Conservation (phyloP, 2,797 vertebrate genomes). For the Varecia variegata region DNA sequence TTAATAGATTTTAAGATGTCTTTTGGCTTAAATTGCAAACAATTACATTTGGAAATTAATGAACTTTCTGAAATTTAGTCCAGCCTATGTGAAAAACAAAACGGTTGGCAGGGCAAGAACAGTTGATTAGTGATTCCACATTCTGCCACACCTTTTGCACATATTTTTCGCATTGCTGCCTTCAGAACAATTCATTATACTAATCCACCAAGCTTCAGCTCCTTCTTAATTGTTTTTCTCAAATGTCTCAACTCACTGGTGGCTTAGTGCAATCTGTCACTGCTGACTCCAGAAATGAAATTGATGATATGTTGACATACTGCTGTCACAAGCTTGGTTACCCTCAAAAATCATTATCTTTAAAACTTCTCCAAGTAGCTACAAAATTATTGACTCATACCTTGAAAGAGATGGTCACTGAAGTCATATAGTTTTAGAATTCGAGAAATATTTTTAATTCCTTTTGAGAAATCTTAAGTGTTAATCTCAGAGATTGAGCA, state of each 20-base stretch:
- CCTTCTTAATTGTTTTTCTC: slow-evolving; percentile 53
- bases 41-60: neutral
- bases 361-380: neutral
- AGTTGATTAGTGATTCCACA: neutral
- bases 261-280: neutral
- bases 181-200: slow-evolving; percentile 48
- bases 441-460: neutral
- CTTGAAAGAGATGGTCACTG: neutral
- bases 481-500: neutral
- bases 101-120: neutral
- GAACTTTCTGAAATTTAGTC: neutral
- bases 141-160: neutral
- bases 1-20: neutral
- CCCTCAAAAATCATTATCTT: slow-evolving; percentile 49
- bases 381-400: neutral
- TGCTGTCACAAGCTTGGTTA: neutral
- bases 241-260: neutral
- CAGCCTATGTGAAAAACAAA: neutral
- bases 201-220: slow-evolving; percentile 48
- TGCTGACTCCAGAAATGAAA: slow-evolving; percentile 33
- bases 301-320: neutral
- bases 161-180: neutral
- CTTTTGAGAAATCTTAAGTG: neutral
- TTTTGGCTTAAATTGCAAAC: slow-evolving; percentile 1
- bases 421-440: neutral